Conservation (phyloP, 2,113 vertebrate genomes). For the Cololabis saira region DNA sequence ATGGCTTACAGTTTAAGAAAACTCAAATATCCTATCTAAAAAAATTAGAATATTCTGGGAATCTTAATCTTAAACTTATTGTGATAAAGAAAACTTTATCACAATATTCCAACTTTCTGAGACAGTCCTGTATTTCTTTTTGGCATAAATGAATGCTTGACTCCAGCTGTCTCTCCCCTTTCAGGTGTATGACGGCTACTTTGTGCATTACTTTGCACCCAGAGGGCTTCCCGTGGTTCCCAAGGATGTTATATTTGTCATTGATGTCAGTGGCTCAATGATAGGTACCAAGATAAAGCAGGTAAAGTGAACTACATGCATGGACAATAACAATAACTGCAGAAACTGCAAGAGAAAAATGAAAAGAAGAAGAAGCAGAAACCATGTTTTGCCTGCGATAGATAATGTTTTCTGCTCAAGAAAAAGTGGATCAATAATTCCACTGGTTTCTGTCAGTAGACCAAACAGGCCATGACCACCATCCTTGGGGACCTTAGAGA, state of each 20-base stretch:
- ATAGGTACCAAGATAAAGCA: constrained; percentile 88
- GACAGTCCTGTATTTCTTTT: too few species aligned
- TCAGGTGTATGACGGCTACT: constrained; percentile 84
- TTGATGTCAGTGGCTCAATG: constrained; percentile 87
- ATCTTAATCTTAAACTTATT: too few species aligned
- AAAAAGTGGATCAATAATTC: neutral
- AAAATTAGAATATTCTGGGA: too few species aligned
- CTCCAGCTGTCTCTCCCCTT: neutral
- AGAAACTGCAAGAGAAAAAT: too few species aligned
- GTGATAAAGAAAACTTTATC: too few species aligned
- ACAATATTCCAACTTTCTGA: too few species aligned
- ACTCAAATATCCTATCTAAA: too few species aligned
- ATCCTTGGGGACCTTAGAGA: constrained; percentile 84
- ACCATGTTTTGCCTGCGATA: too few species aligned
- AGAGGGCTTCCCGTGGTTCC: constrained; percentile 82
- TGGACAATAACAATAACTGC: too few species aligned
- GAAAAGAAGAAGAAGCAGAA: too few species aligned
- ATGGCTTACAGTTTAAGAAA: too few species aligned
- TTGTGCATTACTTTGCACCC: constrained; percentile 87
- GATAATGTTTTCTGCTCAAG: neutral
- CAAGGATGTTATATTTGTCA: constrained; percentile 86
- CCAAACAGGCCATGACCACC: constrained; percentile 86
- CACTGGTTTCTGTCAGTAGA: constrained; percentile 72
- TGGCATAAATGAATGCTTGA: too few species aligned
- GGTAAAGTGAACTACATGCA: constrained; percentile 67